phyloP scores from a whole-genome alignment of 2,797 vertebrate genomes.

The Catamblyrhynchus diadema region DNA sequence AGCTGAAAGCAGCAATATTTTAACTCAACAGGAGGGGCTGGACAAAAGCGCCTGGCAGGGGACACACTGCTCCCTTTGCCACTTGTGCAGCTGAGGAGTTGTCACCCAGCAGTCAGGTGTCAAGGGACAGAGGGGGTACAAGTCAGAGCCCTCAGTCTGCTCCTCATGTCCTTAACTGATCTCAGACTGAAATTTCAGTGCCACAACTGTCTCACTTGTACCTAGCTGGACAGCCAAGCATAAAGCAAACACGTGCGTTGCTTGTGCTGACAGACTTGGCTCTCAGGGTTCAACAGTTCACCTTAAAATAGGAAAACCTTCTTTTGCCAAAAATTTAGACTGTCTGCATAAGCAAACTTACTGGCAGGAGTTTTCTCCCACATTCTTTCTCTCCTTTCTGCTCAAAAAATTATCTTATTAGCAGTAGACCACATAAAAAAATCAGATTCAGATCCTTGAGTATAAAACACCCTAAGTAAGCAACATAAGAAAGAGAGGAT shows the following conservation, averaged over 20 bases:
- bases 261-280: background rate
- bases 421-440: background rate
- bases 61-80: background rate
- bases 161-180: background rate
- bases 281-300: background rate
- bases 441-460: background rate
- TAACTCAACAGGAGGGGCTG: background rate
- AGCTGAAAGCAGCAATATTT: background rate
- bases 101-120: fast-evolving
- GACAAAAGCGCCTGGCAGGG: background rate
- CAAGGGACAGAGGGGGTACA: background rate
- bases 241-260: background rate
- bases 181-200: background rate
- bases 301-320: background rate
- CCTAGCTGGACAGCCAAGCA: background rate
- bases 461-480: background rate
- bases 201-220: background rate
- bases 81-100: fast-evolving
- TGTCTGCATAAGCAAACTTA: background rate
- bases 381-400: background rate
- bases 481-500: background rate
- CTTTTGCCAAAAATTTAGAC: background rate
- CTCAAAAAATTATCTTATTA: background rate
- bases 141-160: background rate
- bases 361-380: background rate